Conservation (phyloP, 2,888 invertebrate genomes). For the Mesorhabditis spiculigera region DNA sequence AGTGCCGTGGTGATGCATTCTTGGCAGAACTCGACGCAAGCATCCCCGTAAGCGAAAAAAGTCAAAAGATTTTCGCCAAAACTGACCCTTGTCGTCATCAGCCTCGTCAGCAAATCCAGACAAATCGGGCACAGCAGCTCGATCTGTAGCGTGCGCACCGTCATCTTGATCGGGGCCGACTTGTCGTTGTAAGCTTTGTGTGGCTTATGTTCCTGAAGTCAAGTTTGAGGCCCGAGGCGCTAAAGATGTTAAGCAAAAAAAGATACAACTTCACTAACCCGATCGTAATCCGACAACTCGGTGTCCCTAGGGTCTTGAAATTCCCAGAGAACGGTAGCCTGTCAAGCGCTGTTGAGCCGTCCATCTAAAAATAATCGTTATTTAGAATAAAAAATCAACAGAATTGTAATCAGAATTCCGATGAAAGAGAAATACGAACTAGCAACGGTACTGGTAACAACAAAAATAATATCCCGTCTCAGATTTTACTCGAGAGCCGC, state of each 20-base stretch:
- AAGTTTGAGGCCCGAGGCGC: background rate
- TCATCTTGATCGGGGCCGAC: slow-evolving; percentile 74
- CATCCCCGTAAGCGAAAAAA: slow-evolving; percentile 69
- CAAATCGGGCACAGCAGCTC: slow-evolving; percentile 97
- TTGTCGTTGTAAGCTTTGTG: slow-evolving; percentile 66
- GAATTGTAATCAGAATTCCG: too few species aligned
- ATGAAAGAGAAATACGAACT: too few species aligned
- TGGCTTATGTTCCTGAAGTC: background rate
- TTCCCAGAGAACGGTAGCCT: background rate
- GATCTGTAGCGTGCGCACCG: slow-evolving; percentile 63
- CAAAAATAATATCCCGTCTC: too few species aligned
- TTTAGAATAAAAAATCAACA: too few species aligned
- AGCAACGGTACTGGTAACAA: too few species aligned
- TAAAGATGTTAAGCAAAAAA: too few species aligned
- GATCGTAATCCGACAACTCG: background rate
- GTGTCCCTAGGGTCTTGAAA: background rate
- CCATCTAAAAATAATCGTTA: background rate
- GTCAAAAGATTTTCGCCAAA: background rate
- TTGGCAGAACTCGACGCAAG: slow-evolving; percentile 93
- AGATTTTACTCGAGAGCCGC: too few species aligned
- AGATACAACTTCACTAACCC: background rate
- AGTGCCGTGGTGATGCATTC: slow-evolving; percentile 97
- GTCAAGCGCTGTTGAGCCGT: background rate
- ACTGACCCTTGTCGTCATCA: slow-evolving; percentile 89
- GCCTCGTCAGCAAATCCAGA: slow-evolving; percentile 83